Percentiles rank a stretch among this genome's conserved stretches.
Evolutionary conservation across 2,888 invertebrate species (phyloP).

Genomic region (Neuroscelio doddi): DNA sequence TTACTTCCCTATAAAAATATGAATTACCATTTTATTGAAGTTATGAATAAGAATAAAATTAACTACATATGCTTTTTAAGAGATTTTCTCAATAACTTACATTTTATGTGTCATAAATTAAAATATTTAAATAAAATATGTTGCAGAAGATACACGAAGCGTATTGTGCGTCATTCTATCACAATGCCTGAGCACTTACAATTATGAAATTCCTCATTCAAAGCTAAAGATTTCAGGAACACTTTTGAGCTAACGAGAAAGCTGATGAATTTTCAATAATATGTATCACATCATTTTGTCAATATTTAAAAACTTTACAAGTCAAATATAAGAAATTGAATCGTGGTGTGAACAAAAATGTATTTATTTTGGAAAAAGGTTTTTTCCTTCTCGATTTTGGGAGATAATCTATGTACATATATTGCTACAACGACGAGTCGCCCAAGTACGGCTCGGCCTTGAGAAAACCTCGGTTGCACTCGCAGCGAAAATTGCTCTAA

Average conservation of each 20-base stretch:
- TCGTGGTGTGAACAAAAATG: slow-evolving; percentile 10
- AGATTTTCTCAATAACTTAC: too few relatives aligned
- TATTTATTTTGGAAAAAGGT: slow-evolving; percentile 22
- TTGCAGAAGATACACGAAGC: slow-evolving; percentile 9
- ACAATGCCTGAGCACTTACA: slow-evolving; percentile 1
- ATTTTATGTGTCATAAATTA: too few relatives aligned
- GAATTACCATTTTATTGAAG: neutral
- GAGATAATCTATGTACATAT: slow-evolving; percentile 38
- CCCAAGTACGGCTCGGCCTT: slow-evolving; percentile 11
- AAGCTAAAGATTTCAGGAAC: slow-evolving; percentile 1
- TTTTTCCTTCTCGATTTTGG: slow-evolving; percentile 17
- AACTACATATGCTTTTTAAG: too few relatives aligned
- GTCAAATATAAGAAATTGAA: neutral
- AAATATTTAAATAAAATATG: too few relatives aligned
- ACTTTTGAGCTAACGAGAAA: neutral
- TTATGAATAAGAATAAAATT: too few relatives aligned
- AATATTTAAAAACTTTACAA: slow-evolving; percentile 13
- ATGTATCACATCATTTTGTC: slow-evolving; percentile 34
- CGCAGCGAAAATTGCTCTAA: slow-evolving; percentile 11
- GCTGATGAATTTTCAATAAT: slow-evolving; percentile 8
- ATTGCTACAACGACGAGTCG: slow-evolving; percentile 34
- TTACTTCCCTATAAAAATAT: slow-evolving; percentile 22
- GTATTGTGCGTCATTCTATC: slow-evolving; percentile 11
- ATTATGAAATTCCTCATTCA: neutral
- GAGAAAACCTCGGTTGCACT: slow-evolving; percentile 17